Conservation (phyloP, 2,888 invertebrate genomes). For the Thereva nobilitata region DNA sequence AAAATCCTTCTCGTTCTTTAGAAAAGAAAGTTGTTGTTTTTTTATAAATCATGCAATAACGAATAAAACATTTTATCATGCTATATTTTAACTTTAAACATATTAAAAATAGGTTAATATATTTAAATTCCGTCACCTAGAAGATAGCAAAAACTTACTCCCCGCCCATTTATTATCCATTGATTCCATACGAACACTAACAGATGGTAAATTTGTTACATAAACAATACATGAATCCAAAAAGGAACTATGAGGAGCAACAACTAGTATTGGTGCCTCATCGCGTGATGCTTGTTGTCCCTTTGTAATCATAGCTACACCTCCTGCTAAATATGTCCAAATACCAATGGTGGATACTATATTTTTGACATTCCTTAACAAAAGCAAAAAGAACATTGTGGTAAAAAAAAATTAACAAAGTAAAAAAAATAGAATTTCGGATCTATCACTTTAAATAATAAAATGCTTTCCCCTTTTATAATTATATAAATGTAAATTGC, state of each 20-base stretch:
- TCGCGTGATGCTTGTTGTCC: slow-evolving; percentile 74
- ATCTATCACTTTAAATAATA: too few relatives aligned
- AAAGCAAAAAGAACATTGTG: slow-evolving; percentile 37
- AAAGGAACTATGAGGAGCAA: slow-evolving; percentile 88
- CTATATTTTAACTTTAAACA: too few relatives aligned
- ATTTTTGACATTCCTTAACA: slow-evolving; percentile 64
- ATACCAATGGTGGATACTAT: slow-evolving; percentile 75
- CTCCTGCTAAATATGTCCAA: slow-evolving; percentile 74
- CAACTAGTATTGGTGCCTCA: slow-evolving; percentile 84
- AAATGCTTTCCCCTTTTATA: too few relatives aligned
- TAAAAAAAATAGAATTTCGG: too few relatives aligned
- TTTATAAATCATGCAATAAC: background rate
- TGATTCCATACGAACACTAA: slow-evolving; percentile 81
- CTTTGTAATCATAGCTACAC: slow-evolving; percentile 53
- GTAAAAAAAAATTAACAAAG: too few relatives aligned
- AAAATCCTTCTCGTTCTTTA: background rate
- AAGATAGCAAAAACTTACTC: slow-evolving; percentile 67
- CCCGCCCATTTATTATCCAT: slow-evolving; percentile 78
- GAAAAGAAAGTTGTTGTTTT: slow-evolving; percentile 35
- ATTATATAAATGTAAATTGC: too few relatives aligned
- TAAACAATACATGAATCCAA: slow-evolving; percentile 85
- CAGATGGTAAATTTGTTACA: slow-evolving; percentile 79
- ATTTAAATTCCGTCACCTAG: too few relatives aligned
- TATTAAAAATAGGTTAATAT: too few relatives aligned
- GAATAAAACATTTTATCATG: background rate